Evolutionary conservation across 2,797 vertebrate species (phyloP).

Genomic region (Anguilla marmorata): DNA sequence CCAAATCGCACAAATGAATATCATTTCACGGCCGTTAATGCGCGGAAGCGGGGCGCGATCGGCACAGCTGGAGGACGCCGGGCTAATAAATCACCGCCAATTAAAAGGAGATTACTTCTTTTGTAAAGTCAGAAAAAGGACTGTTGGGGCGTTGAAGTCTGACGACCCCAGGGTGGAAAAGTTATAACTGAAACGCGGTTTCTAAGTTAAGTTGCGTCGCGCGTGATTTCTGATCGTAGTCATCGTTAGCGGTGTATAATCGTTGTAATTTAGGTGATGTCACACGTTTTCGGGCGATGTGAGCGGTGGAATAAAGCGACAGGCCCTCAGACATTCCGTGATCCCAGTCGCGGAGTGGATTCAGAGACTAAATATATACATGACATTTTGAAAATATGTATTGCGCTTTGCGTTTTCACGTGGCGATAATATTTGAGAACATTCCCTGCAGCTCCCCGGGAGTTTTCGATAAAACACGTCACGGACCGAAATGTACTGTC

Average conservation of each 20-base stretch:
- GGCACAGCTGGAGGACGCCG: neutral
- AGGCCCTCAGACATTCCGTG: neutral
- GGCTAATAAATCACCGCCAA: slow-evolving; percentile 10
- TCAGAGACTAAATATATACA: too few species aligned
- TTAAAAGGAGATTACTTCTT: slow-evolving; percentile 10
- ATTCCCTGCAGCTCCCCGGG: too few species aligned
- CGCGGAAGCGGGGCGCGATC: neutral
- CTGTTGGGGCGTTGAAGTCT: neutral
- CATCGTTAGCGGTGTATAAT: neutral
- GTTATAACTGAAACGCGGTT: neutral
- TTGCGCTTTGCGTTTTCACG: too few species aligned
- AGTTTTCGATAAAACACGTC: too few species aligned
- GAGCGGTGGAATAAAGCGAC: neutral
- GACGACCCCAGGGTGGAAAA: too few species aligned
- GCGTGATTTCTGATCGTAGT: neutral
- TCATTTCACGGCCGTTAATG: slow-evolving; percentile 18
- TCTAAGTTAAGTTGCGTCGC: too few species aligned
- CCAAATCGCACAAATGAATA: slow-evolving; percentile 15
- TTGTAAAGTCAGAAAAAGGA: neutral
- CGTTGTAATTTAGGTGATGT: neutral
- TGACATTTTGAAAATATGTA: too few species aligned
- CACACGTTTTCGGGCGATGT: neutral
- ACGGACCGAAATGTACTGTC: too few species aligned
- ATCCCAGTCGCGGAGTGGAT: neutral
- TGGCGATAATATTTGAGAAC: too few species aligned